phyloP scores from a whole-genome alignment of 2,797 vertebrate genomes.

The Oreochromis mossambicus region DNA sequence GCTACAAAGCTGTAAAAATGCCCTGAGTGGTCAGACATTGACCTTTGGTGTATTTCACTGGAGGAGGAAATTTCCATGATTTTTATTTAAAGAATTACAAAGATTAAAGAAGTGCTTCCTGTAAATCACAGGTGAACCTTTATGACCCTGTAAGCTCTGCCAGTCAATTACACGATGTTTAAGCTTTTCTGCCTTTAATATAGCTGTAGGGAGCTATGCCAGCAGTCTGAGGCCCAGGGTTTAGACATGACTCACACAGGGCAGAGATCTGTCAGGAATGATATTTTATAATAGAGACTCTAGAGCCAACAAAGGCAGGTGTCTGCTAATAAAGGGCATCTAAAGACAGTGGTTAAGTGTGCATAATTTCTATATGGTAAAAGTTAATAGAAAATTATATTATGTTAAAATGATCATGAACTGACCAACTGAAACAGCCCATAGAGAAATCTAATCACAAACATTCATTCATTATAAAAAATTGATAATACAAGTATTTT shows the following conservation, averaged over 20 bases:
- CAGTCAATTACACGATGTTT: constrained; percentile 50
- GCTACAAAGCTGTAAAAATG: constrained; percentile 40
- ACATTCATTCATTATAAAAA: background rate
- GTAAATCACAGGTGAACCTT: constrained; percentile 22
- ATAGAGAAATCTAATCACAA: background rate
- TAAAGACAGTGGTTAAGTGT: background rate
- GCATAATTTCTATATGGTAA: background rate
- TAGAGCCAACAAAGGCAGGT: constrained; percentile 18
- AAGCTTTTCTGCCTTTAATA: constrained; percentile 41
- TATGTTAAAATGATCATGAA: background rate
- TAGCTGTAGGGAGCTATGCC: constrained; percentile 37
- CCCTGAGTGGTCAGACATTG: constrained; percentile 8
- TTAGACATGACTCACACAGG: constrained; percentile 40
- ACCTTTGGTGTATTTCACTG: constrained; percentile 21
- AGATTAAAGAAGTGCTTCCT: background rate
- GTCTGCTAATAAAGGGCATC: background rate
- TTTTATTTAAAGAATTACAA: constrained; percentile 13
- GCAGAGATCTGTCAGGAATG: constrained; percentile 28
- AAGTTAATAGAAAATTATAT: background rate
- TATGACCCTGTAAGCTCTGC: constrained; percentile 21
- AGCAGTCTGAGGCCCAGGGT: constrained; percentile 32
- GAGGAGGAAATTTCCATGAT: background rate
- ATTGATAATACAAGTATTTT: background rate
- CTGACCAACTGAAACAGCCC: background rate
- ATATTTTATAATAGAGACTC: constrained; percentile 16